Evolutionary conservation across 2,888 invertebrate genomes (phyloP).

Genomic region (Drosophila mercatorum): DNA sequence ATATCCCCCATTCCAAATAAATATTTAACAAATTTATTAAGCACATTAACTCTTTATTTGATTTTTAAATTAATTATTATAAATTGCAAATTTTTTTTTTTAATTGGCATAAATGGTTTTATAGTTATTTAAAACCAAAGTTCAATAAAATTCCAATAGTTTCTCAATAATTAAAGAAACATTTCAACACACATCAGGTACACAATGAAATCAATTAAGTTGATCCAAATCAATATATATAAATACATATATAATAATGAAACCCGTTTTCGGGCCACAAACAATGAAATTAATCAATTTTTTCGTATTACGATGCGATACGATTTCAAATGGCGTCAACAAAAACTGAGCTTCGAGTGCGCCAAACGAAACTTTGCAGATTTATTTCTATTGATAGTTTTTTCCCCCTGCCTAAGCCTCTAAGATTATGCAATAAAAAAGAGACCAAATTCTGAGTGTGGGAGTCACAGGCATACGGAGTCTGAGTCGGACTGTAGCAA

Average conservation of each 20-base stretch:
- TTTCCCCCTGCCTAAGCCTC: slow-evolving; percentile 39
- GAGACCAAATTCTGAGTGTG: slow-evolving; percentile 17
- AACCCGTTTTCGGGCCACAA: slow-evolving; percentile 25
- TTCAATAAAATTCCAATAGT: neutral
- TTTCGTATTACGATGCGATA: slow-evolving; percentile 55
- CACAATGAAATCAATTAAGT: slow-evolving; percentile 8
- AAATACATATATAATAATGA: slow-evolving; percentile 1
- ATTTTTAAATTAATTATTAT: neutral
- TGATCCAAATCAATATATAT: slow-evolving; percentile 7
- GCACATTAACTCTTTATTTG: neutral
- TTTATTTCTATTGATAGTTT: slow-evolving; percentile 54
- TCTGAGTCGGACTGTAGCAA: neutral
- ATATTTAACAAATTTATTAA: neutral
- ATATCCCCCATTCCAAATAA: neutral
- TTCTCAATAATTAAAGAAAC: slow-evolving; percentile 7
- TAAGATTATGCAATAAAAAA: slow-evolving; percentile 68
- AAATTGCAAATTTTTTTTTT: too few species aligned
- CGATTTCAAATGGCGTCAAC: slow-evolving; percentile 57
- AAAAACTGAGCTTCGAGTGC: slow-evolving; percentile 35
- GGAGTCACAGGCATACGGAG: neutral
- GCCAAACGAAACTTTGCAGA: slow-evolving; percentile 43
- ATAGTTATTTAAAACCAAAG: neutral
- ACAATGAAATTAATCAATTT: slow-evolving; percentile 70
- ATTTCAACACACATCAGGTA: slow-evolving; percentile 4
- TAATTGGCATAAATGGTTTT: too few species aligned